phyloP scores from a whole-genome alignment of 2,113 vertebrate genomes.

The Odontesthes bonariensis region DNA sequence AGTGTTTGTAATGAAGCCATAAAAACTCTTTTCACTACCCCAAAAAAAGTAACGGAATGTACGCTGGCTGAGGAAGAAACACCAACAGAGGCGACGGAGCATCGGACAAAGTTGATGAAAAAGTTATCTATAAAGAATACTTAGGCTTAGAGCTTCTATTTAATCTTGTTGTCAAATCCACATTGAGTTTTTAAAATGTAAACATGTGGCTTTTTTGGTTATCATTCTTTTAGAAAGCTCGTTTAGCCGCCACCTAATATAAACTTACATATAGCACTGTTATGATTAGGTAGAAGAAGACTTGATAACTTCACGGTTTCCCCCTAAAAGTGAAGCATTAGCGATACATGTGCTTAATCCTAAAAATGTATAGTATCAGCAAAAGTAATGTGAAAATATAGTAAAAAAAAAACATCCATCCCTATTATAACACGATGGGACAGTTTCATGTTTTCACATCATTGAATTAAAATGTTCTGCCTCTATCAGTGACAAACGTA shows the following conservation, averaged over 20 bases:
- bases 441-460: background rate
- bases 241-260: no score
- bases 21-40: background rate
- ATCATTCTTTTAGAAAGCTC: background rate
- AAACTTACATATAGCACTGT: no score
- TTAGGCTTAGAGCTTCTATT: background rate
- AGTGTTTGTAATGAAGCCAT: no score
- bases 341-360: background rate
- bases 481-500: no score
- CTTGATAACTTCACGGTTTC: no score
- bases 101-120: background rate
- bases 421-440: background rate
- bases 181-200: background rate
- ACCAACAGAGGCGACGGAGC: background rate
- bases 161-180: background rate
- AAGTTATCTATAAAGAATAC: no score
- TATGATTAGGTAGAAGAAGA: no score
- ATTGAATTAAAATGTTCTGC: background rate
- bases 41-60: constrained; percentile 15
- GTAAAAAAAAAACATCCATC: background rate
- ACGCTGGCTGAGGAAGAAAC: background rate
- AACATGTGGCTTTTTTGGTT: background rate
- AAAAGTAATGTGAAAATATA: background rate
- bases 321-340: background rate
- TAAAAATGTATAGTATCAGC: background rate